These are phyloP conservation scores for Pelodiscus sinensis DNA, from an alignment of 2,113 vertebrate species.

Conservation along the genomic window DNA sequence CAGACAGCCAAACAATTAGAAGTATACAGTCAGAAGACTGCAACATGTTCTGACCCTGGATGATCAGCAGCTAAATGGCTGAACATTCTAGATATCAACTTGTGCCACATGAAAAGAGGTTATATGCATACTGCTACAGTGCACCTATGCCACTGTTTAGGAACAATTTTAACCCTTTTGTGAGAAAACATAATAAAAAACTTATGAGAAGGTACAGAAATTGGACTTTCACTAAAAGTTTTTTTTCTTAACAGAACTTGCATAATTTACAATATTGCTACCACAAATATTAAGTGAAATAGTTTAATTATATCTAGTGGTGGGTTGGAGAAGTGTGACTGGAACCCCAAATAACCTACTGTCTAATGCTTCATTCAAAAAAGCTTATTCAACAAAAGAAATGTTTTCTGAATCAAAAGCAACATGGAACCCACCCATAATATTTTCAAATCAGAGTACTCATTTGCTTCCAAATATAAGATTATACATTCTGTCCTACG, in stretches of 20 bases:
- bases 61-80: background rate
- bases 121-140: background rate
- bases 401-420: background rate
- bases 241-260: background rate
- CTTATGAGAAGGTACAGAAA: conserved; percentile 37
- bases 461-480: background rate
- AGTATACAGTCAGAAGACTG: background rate
- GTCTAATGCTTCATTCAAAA: background rate
- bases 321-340: background rate
- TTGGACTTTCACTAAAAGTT: background rate
- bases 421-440: background rate
- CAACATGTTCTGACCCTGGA: background rate
- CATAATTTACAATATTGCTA: background rate
- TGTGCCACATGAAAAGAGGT: background rate
- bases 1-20: background rate
- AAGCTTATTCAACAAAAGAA: background rate
- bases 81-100: background rate
- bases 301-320: background rate
- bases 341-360: background rate
- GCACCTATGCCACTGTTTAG: conserved; percentile 58
- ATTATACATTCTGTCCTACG: background rate
- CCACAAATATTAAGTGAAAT: background rate
- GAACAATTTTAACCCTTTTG: conserved; percentile 58
- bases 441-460: background rate
- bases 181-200: conserved; percentile 57